Base-by-base conservation (phyloP, 23 tunicate genomes). In the Styela plicata region DNA sequence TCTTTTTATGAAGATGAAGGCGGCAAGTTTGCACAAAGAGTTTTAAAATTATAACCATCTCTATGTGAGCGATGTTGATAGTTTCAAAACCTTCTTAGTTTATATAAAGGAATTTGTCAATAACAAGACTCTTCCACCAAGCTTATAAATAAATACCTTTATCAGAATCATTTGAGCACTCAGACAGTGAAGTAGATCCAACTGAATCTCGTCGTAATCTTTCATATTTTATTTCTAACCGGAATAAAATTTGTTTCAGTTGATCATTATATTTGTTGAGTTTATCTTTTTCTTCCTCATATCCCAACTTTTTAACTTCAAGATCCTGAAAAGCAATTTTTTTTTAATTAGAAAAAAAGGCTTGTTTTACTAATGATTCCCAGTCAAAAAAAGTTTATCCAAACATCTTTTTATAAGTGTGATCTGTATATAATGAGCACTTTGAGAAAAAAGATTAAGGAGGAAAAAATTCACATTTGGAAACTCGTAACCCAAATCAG, bases 131-230 rank as follows among this genome's bases (percentile, higher is more conserved):
- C n/a, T n/a, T n/a, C n/a, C n/a, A n/a, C n/a, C n/a, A n/a, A n/a
- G n/a, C n/a, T n/a, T n/a, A n/a, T n/a, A n/a, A n/a, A n/a, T n/a
- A n/a, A n/a, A 5, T 73, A 91, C 97, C 97, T 87, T 91, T 91
- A 74, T 91, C 97, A 65, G 97, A 91, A 62, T 91, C 97, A 65
- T 80, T 91, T 52, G 97, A 91, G 24, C 78, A 70, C 22, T 89
- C 85, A 74, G 97, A 91, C 1, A 86, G 84, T 89, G 92, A 87
- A 16, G 91, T 80, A 7, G 97, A 91, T 22, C 97, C 97, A 31
- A 91, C 87, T 36, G 97, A 91, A 68, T 91, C 84, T 18, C 92
- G 79, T 17, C 97, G 88, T 35, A 74, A 78, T 32, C 97, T 70
- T 33, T 85, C 85, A 53, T 13, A 76, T 53, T 76, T 76, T 20